Conservation (phyloP, 1,140 invertebrate species). For the Contarinia nasturtii region DNA sequence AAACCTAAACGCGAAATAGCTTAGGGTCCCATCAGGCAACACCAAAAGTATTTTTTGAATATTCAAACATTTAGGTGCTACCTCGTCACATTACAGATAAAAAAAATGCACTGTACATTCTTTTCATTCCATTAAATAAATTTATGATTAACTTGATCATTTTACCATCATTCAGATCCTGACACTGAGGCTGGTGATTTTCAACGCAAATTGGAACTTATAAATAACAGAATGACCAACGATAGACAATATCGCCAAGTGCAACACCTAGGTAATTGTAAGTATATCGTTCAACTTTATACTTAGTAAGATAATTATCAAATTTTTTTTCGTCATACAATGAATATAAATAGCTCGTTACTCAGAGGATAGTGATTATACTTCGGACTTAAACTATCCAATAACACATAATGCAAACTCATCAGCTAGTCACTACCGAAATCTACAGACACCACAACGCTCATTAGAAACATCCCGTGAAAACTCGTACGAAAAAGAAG, state of each 20-base stretch:
- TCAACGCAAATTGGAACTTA: slow-evolving; percentile 75
- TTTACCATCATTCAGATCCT: slow-evolving; percentile 1
- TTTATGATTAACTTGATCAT: too few species aligned
- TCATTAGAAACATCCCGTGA: slow-evolving; percentile 62
- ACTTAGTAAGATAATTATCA: background rate
- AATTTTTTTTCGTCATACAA: background rate
- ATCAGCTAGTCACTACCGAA: slow-evolving; percentile 23
- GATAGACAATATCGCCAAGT: slow-evolving; percentile 44
- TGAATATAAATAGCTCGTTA: slow-evolving; percentile 74
- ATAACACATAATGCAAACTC: slow-evolving; percentile 72
- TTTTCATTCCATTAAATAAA: too few species aligned
- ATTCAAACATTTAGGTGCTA: too few species aligned
- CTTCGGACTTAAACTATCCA: slow-evolving; percentile 88
- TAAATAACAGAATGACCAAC: slow-evolving; percentile 78
- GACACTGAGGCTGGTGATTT: slow-evolving; percentile 47
- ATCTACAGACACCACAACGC: slow-evolving; percentile 40
- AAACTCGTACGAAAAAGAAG: slow-evolving; percentile 67
- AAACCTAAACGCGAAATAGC: too few species aligned
- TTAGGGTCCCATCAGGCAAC: too few species aligned
- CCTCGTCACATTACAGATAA: too few species aligned
- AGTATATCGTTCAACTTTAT: slow-evolving; percentile 25
- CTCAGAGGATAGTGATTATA: slow-evolving; percentile 94
- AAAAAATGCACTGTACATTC: too few species aligned
- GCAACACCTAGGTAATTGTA: slow-evolving; percentile 45
- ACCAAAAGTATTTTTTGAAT: too few species aligned